Conservation (phyloP, 2,113 vertebrate genomes). For the Lasiurus borealis region DNA sequence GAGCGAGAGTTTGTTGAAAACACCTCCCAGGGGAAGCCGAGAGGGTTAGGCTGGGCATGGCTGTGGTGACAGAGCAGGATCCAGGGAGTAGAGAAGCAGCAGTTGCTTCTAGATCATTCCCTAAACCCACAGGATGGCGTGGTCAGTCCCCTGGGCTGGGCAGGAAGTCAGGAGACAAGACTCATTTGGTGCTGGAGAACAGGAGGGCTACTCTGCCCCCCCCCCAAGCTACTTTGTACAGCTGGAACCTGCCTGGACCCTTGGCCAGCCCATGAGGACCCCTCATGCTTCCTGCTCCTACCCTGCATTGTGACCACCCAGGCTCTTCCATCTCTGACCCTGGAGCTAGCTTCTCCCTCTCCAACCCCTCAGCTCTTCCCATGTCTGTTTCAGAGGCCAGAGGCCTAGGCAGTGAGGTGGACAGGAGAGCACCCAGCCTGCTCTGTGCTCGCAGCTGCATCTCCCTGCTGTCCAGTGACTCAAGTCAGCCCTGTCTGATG, state of each 20-base stretch:
- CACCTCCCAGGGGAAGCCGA: neutral
- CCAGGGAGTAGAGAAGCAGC: neutral
- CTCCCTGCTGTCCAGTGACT: neutral
- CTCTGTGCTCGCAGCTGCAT: neutral
- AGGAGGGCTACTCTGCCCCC: neutral
- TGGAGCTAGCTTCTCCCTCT: neutral
- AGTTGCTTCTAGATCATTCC: neutral
- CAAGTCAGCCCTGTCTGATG: neutral
- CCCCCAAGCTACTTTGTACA: neutral
- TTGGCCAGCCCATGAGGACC: fast-evolving
- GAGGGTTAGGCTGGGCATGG: neutral
- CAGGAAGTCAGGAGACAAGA: neutral
- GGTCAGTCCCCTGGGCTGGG: neutral
- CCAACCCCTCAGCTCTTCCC: neutral
- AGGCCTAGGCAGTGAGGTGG: fast-evolving
- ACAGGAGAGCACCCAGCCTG: neutral
- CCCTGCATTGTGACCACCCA: neutral
- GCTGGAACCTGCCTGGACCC: neutral
- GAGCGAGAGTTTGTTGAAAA: neutral
- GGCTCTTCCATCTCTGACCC: neutral
- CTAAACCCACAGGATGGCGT: neutral
- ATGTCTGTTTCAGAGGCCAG: neutral
- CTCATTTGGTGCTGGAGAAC: neutral
- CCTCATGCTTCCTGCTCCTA: neutral
- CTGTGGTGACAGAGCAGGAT: neutral